phyloP scores from a whole-genome alignment of 2,113 vertebrate species.

The Bothrops jararaca region DNA sequence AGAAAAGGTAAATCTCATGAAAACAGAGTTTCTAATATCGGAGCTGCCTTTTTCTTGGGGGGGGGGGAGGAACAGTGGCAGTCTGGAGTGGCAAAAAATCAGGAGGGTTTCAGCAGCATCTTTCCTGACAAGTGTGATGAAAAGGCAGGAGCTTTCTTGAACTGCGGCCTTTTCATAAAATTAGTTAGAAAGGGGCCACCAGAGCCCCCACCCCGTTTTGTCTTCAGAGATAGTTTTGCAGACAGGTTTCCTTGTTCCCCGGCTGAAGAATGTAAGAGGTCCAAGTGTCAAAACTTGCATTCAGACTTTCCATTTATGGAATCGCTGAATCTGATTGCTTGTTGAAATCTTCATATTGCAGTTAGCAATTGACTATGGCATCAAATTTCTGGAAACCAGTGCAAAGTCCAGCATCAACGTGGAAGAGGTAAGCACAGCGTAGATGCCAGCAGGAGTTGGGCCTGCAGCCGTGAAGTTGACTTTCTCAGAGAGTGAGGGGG shows the following conservation, averaged over 20 bases:
- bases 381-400: constrained; percentile 98
- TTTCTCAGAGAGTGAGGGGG: not conserved
- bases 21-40: not conserved
- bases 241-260: not conserved
- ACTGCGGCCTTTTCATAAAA: not conserved
- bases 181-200: not conserved
- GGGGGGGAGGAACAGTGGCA: not conserved
- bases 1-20: constrained; percentile 81
- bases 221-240: not conserved
- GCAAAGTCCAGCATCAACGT: constrained; percentile 96
- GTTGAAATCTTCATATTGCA: constrained; percentile 51
- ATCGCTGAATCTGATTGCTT: too few species aligned
- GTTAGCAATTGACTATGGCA: constrained; percentile 97
- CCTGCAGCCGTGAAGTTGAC: not conserved
- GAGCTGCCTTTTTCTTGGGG: not conserved
- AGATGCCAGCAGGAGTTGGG: not conserved
- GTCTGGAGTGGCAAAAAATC: not conserved
- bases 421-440: constrained; percentile 83
- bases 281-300: not conserved
- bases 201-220: not conserved
- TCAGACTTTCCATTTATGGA: not conserved
- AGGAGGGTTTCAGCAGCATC: not conserved
- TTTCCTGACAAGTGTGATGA: not conserved
- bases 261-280: not conserved
- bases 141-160: not conserved